These are phyloP conservation scores for Nineta flava DNA, from an alignment of 2,888 invertebrate genomes.

Conservation along the genomic window DNA sequence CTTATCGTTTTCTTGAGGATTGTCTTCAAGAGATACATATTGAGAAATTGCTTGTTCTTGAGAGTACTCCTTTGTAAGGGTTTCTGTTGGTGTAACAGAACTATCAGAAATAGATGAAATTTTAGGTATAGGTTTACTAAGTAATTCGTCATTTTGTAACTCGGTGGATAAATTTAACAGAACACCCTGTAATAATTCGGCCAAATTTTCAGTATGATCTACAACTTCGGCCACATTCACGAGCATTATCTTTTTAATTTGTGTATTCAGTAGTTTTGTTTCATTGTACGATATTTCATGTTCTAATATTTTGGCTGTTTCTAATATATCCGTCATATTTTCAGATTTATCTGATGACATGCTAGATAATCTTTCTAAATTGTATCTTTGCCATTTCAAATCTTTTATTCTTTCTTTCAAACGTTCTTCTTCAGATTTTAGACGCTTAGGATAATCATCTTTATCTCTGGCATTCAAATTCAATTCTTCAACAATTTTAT, in stretches of 20 bases:
- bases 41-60: too few relatives aligned
- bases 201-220: constrained; percentile 4
- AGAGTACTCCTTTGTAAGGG: too few relatives aligned
- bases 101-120: too few relatives aligned
- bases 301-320: background rate
- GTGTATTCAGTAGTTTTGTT: background rate
- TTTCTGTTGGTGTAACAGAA: too few relatives aligned
- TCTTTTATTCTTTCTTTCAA: constrained; percentile 6
- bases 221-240: background rate
- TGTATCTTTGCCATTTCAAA: constrained; percentile 8
- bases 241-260: background rate
- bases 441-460: constrained; percentile 10
- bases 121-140: too few relatives aligned
- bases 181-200: constrained; percentile 4
- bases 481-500: constrained; percentile 8
- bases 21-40: too few relatives aligned
- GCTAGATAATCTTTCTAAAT: constrained; percentile 5
- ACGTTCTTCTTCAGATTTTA: constrained; percentile 5
- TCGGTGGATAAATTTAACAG: background rate
- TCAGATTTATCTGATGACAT: background rate
- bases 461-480: constrained; percentile 12
- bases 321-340: background rate
- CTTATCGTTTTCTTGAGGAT: too few relatives aligned
- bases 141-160: too few relatives aligned
- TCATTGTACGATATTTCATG: background rate